Evolutionary conservation across 2,113 vertebrate genomes (phyloP).

Genomic region (Noctilio leporinus): DNA sequence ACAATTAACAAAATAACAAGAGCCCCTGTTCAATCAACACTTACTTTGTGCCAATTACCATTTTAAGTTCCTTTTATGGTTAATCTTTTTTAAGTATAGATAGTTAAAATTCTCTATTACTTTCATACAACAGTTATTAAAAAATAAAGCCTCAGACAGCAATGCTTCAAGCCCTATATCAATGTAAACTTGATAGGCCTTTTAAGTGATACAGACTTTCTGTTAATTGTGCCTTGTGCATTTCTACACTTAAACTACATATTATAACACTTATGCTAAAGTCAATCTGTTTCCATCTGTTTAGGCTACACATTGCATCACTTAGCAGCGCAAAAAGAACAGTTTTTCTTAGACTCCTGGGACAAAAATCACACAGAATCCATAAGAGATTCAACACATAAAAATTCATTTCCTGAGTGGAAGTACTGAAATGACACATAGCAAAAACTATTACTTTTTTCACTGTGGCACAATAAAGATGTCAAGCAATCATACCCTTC

Average conservation of each 20-base stretch:
- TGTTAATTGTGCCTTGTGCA: slow-evolving; percentile 54
- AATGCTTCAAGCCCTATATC: not conserved
- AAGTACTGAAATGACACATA: slow-evolving; percentile 45
- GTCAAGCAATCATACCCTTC: slow-evolving; percentile 69
- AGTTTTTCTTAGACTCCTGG: slow-evolving; percentile 68
- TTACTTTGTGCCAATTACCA: not conserved
- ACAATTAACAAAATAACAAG: not conserved
- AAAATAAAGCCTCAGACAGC: accelerated
- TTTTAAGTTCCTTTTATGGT: not conserved
- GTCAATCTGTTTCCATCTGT: slow-evolving; percentile 69
- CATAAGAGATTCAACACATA: slow-evolving; percentile 73
- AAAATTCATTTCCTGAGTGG: slow-evolving; percentile 75
- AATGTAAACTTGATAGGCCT: slow-evolving; percentile 32
- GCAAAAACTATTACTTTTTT: slow-evolving; percentile 72
- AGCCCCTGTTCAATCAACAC: not conserved
- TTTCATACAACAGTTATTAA: not conserved
- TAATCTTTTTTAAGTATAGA: not conserved
- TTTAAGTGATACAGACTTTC: slow-evolving; percentile 62
- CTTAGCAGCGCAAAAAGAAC: slow-evolving; percentile 70
- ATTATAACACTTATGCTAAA: slow-evolving; percentile 40
- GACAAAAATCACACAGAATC: slow-evolving; percentile 77
- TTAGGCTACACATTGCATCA: slow-evolving; percentile 61
- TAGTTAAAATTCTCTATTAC: not conserved
- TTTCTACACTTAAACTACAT: slow-evolving; percentile 51
- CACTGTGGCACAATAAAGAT: slow-evolving; percentile 74